A percentile compares a stretch with the other conserved stretches of the same genome.
phyloP scores from a whole-genome alignment of 92 coral and sea anemone species.

The Palythoa grandiflora region DNA sequence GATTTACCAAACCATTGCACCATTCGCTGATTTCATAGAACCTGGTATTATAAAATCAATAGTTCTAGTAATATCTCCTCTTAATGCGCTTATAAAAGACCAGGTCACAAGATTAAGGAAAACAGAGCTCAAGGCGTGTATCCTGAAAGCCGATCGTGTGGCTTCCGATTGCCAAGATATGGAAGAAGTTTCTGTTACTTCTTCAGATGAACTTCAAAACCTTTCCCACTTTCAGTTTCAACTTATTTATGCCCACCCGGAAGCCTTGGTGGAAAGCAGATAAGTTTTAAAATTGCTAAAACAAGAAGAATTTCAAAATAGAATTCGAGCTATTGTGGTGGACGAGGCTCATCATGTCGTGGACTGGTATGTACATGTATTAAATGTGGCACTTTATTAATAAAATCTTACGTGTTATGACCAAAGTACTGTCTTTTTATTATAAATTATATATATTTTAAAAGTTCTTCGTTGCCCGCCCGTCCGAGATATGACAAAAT shows the following conservation, averaged over 20 bases:
- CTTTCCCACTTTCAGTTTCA: background rate
- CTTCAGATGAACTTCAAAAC: conserved; percentile 5
- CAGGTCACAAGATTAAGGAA: no score
- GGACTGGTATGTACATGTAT: background rate
- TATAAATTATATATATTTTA: no score
- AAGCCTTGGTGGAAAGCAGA: background rate
- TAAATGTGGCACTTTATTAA: no score
- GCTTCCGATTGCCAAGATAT: conserved; percentile 18
- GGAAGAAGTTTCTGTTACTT: background rate
- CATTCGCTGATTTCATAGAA: no score
- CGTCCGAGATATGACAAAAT: no score
- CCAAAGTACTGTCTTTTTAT: no score
- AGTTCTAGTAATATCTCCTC: no score
- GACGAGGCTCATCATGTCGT: background rate
- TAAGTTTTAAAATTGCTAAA: background rate
- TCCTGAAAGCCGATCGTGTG: background rate
- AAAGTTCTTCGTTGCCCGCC: no score
- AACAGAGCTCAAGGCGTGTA: background rate
- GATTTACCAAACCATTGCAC: no score
- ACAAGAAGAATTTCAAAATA: background rate
- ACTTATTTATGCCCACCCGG: background rate
- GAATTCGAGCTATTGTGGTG: background rate
- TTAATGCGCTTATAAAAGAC: no score
- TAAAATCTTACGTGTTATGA: no score
- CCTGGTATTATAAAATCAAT: no score